Percentiles rank a stretch among this genome's conserved stretches.
Evolutionary conservation across 2,888 invertebrate genomes (phyloP).

Genomic region (Diloba caeruleocephala): DNA sequence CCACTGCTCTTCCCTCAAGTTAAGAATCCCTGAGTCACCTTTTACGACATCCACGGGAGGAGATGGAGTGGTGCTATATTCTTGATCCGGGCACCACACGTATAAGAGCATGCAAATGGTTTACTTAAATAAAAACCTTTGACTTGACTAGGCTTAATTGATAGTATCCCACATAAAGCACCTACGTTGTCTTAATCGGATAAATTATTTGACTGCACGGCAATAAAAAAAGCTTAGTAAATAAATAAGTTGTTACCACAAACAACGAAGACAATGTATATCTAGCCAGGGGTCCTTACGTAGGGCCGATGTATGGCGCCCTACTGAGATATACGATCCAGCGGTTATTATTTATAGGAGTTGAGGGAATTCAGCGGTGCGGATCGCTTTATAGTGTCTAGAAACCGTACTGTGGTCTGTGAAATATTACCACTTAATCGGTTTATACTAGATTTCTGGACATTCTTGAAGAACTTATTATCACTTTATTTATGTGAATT

Average conservation of each 20-base stretch:
- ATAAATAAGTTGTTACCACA: constrained; percentile 43
- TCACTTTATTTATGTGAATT: no score
- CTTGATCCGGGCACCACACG: no score
- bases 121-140: no score
- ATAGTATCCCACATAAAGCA: no score
- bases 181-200: no score
- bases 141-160: no score
- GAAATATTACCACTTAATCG: constrained; percentile 35
- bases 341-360: constrained; percentile 53
- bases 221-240: constrained; percentile 21
- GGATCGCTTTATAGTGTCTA: constrained; percentile 40
- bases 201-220: no score
- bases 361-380: constrained; percentile 31
- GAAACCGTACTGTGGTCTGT: constrained; percentile 21
- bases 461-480: background rate
- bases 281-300: constrained; percentile 40
- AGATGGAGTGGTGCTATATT: no score
- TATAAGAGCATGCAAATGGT: no score
- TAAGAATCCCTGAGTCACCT: no score
- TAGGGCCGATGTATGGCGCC: constrained; percentile 48
- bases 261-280: constrained; percentile 46
- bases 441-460: constrained; percentile 10
- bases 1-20: no score
- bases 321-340: constrained; percentile 56
- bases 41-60: no score